Evolutionary conservation across 2,113 vertebrate genomes (phyloP).

Genomic region (Pardalotus punctatus): DNA sequence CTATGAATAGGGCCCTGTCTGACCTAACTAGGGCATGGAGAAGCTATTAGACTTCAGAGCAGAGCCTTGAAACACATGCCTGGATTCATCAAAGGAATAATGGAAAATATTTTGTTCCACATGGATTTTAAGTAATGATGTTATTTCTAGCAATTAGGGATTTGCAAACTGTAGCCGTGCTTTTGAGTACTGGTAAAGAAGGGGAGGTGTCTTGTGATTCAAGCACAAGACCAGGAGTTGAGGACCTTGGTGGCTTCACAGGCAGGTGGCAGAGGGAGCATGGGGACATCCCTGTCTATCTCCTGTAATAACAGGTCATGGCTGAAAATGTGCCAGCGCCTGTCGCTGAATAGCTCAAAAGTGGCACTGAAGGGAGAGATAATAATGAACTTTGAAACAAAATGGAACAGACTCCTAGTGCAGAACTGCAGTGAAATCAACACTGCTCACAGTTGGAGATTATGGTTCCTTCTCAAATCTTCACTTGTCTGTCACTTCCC

Average conservation of each 20-base stretch:
- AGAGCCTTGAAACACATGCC: slow-evolving; percentile 46
- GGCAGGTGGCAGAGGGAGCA: not conserved
- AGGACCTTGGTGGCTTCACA: not conserved
- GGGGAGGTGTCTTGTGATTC: not conserved
- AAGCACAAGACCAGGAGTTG: not conserved
- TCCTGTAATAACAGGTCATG: not conserved
- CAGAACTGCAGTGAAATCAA: not conserved
- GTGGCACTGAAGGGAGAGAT: not conserved
- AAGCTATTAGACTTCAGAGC: slow-evolving; percentile 56
- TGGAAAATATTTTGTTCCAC: slow-evolving; percentile 50
- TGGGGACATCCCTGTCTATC: not conserved
- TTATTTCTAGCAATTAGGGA: slow-evolving; percentile 48
- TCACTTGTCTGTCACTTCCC: slow-evolving; percentile 51
- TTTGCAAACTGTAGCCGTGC: not conserved
- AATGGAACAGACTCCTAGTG: not conserved
- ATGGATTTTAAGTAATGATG: not conserved
- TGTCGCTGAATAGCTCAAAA: not conserved
- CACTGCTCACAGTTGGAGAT: slow-evolving; percentile 1
- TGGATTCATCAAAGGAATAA: slow-evolving; percentile 58
- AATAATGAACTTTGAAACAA: not conserved
- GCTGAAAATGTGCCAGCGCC: not conserved
- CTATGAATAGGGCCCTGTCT: slow-evolving; percentile 65
- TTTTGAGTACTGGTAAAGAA: not conserved
- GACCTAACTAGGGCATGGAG: slow-evolving; percentile 62
- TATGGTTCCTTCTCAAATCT: not conserved